These are phyloP conservation scores for Tragelaphus eurycerus DNA, from an alignment of 2,797 vertebrate species.

Conservation along the genomic window DNA sequence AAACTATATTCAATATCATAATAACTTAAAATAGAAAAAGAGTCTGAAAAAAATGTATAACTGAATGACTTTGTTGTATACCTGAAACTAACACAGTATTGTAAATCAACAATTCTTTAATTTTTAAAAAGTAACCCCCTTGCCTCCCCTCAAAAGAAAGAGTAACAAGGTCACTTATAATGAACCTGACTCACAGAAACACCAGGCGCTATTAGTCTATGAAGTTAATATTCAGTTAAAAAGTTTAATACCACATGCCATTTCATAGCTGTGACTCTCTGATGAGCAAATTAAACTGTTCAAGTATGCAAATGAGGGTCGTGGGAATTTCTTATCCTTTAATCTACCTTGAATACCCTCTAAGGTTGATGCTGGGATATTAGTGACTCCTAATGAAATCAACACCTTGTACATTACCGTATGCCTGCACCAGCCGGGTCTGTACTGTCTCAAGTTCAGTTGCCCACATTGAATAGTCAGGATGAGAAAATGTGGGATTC, in stretches of 20 bases:
- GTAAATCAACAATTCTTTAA: neutral
- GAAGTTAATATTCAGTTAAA: slow-evolving; percentile 29
- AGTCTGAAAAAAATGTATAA: neutral
- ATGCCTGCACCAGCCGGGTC: neutral
- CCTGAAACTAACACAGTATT: neutral
- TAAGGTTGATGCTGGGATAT: too few relatives aligned
- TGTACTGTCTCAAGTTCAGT: neutral
- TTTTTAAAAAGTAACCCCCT: neutral
- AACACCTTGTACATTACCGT: rapidly evolving
- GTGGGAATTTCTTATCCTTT: neutral
- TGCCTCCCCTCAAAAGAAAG: rapidly evolving
- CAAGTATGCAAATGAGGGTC: neutral
- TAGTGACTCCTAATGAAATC: neutral
- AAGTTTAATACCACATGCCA: neutral
- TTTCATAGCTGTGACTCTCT: neutral
- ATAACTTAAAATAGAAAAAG: neutral
- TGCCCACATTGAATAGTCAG: neutral
- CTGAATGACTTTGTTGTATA: neutral
- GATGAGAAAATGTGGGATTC: neutral
- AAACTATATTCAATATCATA: neutral
- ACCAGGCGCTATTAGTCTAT: neutral
- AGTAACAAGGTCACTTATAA: neutral
- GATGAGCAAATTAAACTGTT: slow-evolving; percentile 24
- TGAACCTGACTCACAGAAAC: neutral
- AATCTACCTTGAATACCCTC: neutral